phyloP scores from a whole-genome alignment of 1,140 invertebrate species.

The Penaeus vannamei region DNA sequence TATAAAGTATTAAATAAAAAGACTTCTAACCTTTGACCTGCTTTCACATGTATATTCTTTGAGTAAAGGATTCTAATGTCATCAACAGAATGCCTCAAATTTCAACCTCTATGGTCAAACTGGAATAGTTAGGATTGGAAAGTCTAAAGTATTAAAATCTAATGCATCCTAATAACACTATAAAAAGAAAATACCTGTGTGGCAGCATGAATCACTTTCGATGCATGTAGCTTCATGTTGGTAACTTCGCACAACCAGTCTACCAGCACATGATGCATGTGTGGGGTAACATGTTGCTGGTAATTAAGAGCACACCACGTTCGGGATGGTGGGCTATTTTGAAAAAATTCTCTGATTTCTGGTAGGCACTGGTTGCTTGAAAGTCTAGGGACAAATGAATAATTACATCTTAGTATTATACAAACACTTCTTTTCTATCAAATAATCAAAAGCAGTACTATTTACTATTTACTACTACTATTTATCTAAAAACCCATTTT shows the following conservation, averaged over 20 bases:
- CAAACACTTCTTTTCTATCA: neutral
- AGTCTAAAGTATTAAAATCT: neutral
- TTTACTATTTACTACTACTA: too few species aligned
- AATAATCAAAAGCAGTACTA: neutral
- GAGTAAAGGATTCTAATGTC: too few species aligned
- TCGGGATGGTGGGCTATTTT: conserved; percentile 47
- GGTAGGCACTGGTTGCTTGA: conserved; percentile 21
- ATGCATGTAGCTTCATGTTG: conserved; percentile 32
- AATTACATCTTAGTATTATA: neutral
- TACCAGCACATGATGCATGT: conserved; percentile 53
- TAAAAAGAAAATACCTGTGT: conserved; percentile 29
- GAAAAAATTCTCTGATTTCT: conserved; percentile 47
- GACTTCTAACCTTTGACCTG: too few species aligned
- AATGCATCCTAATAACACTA: neutral
- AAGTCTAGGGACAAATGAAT: neutral
- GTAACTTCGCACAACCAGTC: conserved; percentile 53
- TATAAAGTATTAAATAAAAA: too few species aligned
- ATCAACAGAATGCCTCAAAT: too few species aligned
- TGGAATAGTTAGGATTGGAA: too few species aligned
- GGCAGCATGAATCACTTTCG: conserved; percentile 38
- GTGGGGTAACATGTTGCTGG: conserved; percentile 41
- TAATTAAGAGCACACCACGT: conserved; percentile 35
- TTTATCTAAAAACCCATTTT: too few species aligned
- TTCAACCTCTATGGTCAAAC: too few species aligned
- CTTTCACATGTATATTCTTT: too few species aligned